Evolutionary conservation across 2,113 vertebrate species (phyloP), one percentile per base, ranked within the genome.

Genomic region (Nettapus auritus): DNA sequence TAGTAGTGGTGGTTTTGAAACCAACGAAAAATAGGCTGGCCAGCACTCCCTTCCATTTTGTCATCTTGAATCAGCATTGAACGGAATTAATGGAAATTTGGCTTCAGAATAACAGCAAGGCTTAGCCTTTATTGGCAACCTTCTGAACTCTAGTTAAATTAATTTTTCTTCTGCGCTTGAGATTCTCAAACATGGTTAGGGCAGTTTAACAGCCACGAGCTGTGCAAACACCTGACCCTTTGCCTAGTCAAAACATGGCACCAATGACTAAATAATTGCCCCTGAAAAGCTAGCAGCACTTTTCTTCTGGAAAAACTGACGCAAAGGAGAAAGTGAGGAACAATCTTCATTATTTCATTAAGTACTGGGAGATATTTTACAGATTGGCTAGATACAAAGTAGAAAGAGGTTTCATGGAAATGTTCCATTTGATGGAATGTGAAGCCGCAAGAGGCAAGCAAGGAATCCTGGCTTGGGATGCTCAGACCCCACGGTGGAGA

Each of bases 141-240:
- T 70, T 76, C 82, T 82, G 76, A 92, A 88, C 86, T 87, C 83
- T 75, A 50, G 86, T 86, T 96, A 96, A 93, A 95, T 86, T 86
- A 81, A 94, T 96, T 95, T 93, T 77, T 76, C 90, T 92, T 68
- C 77, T 73, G 57, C 59, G 71, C 38, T 79, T 76, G 74, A 92
- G 82, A 22, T 86, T 88, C 92, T 57, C 67, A 60, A 63, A 28
- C 36, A 16, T 19, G 46, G 46, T 28, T 48, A 63, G 88, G 82
- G 42, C 63, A 77, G 78, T 36, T n/a, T 28, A 34, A 75, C 31
- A 29, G 46, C 55, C 70, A 40, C 1, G 1, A 90, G 82, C 48
- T 4, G 0, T 36, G 73, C 42, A 79, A 92, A 90, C 57, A 34
- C 38, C 71, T 80, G 82, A 67, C 50, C 33, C 56, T 79, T 56